Evolutionary conservation across 1,140 invertebrate genomes (phyloP).

Genomic region (Hyposmocoma kahamanoa): DNA sequence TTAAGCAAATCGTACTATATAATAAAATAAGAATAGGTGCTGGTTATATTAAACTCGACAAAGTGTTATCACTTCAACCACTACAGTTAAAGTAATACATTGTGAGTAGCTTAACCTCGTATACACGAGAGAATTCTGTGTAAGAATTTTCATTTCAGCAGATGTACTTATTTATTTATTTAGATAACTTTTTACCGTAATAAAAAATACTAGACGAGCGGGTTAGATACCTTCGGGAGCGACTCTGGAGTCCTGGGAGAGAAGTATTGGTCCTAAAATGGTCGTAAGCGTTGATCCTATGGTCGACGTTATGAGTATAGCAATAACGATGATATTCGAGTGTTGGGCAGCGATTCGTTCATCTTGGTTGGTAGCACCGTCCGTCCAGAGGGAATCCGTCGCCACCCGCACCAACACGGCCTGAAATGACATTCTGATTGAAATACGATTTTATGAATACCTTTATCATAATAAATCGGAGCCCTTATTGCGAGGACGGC

Average conservation of each 20-base stretch:
- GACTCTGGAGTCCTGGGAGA: slow-evolving; percentile 45
- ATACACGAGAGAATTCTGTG: too few species aligned
- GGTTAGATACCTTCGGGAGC: slow-evolving; percentile 41
- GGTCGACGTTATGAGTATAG: slow-evolving; percentile 50
- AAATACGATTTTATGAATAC: slow-evolving; percentile 8
- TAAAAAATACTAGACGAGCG: neutral
- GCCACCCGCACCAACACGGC: slow-evolving; percentile 60
- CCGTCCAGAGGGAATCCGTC: slow-evolving; percentile 48
- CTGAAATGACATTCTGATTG: slow-evolving; percentile 34
- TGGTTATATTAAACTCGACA: too few species aligned
- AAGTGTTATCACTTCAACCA: too few species aligned
- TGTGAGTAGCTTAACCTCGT: too few species aligned
- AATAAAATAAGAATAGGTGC: too few species aligned
- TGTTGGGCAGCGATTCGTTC: slow-evolving; percentile 47
- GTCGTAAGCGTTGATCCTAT: slow-evolving; percentile 53
- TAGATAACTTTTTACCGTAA: too few species aligned
- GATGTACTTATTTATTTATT: too few species aligned
- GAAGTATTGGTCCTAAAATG: slow-evolving; percentile 42
- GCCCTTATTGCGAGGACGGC: neutral
- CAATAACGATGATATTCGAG: slow-evolving; percentile 62
- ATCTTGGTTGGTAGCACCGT: slow-evolving; percentile 38
- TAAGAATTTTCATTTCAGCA: too few species aligned
- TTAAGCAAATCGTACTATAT: too few species aligned
- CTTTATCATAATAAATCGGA: slow-evolving; percentile 1
- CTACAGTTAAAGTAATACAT: too few species aligned